Evolutionary conservation across 2,113 vertebrate genomes (phyloP), one percentile per base, ranked within the genome.

Genomic region (Burhinus bistriatus): DNA sequence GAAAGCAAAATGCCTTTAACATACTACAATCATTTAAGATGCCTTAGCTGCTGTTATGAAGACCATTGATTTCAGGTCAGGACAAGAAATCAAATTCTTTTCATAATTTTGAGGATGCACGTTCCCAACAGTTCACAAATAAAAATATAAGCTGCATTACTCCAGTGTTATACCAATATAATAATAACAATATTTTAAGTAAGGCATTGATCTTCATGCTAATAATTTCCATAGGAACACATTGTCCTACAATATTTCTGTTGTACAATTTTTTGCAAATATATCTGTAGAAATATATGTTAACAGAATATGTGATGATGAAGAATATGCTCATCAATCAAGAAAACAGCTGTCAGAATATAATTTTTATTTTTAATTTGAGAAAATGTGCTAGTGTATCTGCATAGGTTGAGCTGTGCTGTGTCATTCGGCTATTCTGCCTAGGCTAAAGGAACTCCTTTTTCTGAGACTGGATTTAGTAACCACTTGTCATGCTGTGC

Each of bases 21-120:
- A 15, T 10, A 23, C 12, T 66, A 23, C 32, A 34, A 8, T n/a
- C 0, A 0, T 22, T 4, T 49, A 57, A 26, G 29, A 52, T 30
- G 15, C 18, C 17, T 71, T 42, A 34, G 18, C 17, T 65, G 16
- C 16, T 90, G 4, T 44, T 65, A 76, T 4, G 32, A 85, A 88
- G 40, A 80, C 4, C 18, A 34, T 30, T 34, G 12, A 16, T 30
- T 90, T 83, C 49, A 90, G 15, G 58, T 47, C 27, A 80, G 58
- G 44, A 71, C 12, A 51, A 59, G 15, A 57, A 82, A 84, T 36
- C 6, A 73, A 78, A 58, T 42, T 54, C 3, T 82, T 5, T 52
- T 76, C 15, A 23, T 12, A 76, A 40, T 72, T 90, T 69, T 65
- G 38, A 84, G 22, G 38, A 76, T 44, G 19, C 4, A 72, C 55